A percentile compares a stretch with the other conserved stretches of the same genome.
Evolutionary conservation across 2,888 invertebrate species (phyloP).

Genomic region (Oscheius sp.): DNA sequence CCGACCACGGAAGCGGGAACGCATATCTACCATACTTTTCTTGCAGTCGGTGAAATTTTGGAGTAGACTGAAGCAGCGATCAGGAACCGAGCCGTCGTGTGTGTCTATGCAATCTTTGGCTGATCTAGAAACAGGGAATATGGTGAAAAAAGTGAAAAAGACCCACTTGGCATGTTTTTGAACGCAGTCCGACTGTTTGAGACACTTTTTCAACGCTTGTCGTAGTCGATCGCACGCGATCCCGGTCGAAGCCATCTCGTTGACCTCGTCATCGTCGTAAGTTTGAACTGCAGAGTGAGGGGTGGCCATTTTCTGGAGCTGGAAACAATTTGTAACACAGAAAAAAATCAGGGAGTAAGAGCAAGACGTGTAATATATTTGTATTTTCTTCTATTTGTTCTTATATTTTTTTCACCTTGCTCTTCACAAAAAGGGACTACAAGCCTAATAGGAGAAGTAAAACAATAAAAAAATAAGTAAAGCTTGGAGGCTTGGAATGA

Average conservation of each 20-base stretch:
- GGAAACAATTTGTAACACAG: no score
- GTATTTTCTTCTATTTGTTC: no score
- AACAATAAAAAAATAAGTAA: no score
- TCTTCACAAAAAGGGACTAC: no score
- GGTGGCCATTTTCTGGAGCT: background rate
- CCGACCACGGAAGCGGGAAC: slow-evolving; percentile 38
- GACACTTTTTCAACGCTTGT: slow-evolving; percentile 67
- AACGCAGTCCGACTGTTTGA: slow-evolving; percentile 68
- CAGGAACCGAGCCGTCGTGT: slow-evolving; percentile 65
- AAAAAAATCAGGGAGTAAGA: no score
- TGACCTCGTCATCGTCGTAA: slow-evolving; percentile 58
- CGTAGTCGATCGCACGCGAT: slow-evolving; percentile 67
- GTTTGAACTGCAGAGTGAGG: slow-evolving; percentile 14
- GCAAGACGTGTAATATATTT: no score
- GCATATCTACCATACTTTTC: slow-evolving; percentile 56
- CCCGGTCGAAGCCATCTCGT: slow-evolving; percentile 59
- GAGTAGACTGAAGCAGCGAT: slow-evolving; percentile 65
- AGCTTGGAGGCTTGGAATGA: no score
- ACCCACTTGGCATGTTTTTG: slow-evolving; percentile 52
- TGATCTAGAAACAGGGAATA: slow-evolving; percentile 38
- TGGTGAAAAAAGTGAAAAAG: slow-evolving; percentile 1
- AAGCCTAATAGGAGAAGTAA: no score
- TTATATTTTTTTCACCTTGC: no score
- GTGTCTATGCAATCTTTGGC: slow-evolving; percentile 70
- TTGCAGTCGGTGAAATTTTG: slow-evolving; percentile 69